A percentile compares a stretch with the other conserved stretches of the same genome.
Evolutionary conservation across 2,797 vertebrate genomes (phyloP).

Genomic region (Pagetopsis macropterus): DNA sequence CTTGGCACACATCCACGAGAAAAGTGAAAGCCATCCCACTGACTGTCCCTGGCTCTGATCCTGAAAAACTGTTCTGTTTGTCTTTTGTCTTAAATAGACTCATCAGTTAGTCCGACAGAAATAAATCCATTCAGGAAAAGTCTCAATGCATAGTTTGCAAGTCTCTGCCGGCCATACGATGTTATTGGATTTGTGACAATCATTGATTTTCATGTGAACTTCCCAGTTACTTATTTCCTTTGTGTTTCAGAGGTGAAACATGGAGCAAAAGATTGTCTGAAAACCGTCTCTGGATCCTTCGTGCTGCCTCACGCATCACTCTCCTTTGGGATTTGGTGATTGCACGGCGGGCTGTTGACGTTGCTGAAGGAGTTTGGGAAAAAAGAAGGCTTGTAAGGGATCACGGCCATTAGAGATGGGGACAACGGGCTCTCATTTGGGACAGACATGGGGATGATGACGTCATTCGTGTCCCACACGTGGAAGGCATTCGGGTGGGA

Average conservation of each 20-base stretch:
- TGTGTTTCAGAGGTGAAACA: slow-evolving; percentile 3
- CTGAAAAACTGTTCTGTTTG: background rate
- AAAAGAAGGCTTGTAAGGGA: slow-evolving; percentile 81
- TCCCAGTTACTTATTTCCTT: background rate
- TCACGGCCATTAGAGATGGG: slow-evolving; percentile 77
- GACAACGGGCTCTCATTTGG: slow-evolving; percentile 44
- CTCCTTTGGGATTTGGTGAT: slow-evolving; percentile 58
- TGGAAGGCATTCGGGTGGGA: slow-evolving; percentile 84
- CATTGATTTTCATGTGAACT: background rate
- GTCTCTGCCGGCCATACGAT: background rate
- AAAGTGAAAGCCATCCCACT: slow-evolving; percentile 36
- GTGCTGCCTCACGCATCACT: slow-evolving; percentile 53
- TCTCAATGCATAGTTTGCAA: background rate
- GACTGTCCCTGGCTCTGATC: slow-evolving; percentile 9
- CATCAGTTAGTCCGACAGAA: slow-evolving; percentile 3
- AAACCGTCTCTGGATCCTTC: background rate
- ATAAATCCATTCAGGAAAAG: slow-evolving; percentile 11
- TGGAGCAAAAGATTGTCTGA: slow-evolving; percentile 1
- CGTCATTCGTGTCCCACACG: slow-evolving; percentile 81
- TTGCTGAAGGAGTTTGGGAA: slow-evolving; percentile 67
- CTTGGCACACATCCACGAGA: slow-evolving; percentile 64
- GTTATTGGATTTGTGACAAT: slow-evolving; percentile 17
- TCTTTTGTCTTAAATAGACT: background rate
- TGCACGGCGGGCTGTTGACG: slow-evolving; percentile 65
- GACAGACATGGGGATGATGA: slow-evolving; percentile 77